Conservation (phyloP, 1,140 invertebrate species). For the Metopolophium dirhodum region DNA sequence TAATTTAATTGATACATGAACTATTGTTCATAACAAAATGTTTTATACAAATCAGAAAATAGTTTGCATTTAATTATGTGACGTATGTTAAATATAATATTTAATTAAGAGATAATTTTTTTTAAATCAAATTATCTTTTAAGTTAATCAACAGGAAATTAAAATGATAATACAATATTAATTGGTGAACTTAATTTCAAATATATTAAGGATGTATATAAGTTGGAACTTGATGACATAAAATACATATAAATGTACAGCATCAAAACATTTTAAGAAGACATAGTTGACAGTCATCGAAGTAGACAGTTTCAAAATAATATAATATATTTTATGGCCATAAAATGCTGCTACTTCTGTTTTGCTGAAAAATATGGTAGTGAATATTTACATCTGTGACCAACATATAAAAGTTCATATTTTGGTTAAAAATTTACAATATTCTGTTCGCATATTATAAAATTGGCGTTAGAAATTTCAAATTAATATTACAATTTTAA, state of each 20-base stretch:
- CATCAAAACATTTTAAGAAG: background rate
- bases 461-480: background rate
- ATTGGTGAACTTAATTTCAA: background rate
- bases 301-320: background rate
- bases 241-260: background rate
- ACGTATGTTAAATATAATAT: background rate
- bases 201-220: background rate
- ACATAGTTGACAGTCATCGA: background rate
- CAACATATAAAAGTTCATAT: background rate
- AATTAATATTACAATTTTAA: background rate
- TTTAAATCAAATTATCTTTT: background rate
- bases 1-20: no score
- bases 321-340: background rate
- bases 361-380: background rate
- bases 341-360: background rate
- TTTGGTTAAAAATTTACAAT: background rate
- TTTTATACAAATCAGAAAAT: background rate
- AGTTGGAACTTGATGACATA: background rate
- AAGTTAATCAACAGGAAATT: background rate
- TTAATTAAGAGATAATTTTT: background rate
- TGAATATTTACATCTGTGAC: constrained; percentile 7
- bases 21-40: background rate
- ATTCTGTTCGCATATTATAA: background rate
- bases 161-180: background rate
- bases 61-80: background rate